phyloP scores from a whole-genome alignment of 1,140 invertebrate species.

The Lepidurus couesii region DNA sequence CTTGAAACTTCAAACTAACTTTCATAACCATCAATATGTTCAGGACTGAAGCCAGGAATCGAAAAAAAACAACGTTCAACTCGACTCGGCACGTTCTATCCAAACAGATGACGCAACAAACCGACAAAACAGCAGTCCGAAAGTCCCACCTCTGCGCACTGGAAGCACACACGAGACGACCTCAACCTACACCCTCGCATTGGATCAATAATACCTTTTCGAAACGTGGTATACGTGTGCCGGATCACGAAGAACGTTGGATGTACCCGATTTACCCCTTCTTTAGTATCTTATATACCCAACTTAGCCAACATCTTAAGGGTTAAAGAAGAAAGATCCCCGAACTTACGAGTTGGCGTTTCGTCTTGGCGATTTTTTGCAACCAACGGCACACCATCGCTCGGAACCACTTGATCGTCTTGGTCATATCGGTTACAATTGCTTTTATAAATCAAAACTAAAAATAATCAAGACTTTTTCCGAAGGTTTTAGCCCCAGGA shows the following conservation, averaged over 20 bases:
- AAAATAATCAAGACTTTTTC: no score
- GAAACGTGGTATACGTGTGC: not conserved
- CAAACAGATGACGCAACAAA: conserved; percentile 8
- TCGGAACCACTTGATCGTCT: not conserved
- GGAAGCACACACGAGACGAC: not conserved
- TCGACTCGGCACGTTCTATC: not conserved
- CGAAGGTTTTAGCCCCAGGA: no score
- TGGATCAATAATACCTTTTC: not conserved
- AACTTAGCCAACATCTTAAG: not conserved
- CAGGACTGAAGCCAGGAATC: not conserved
- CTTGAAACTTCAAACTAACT: not conserved
- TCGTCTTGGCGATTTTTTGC: conserved; percentile 10
- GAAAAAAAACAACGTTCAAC: not conserved
- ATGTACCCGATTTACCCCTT: not conserved
- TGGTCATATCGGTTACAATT: not conserved
- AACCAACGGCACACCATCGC: conserved; percentile 1
- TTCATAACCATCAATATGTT: conserved; percentile 8
- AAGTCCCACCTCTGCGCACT: conserved; percentile 17
- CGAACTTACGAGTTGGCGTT: not conserved
- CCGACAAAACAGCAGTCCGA: not conserved
- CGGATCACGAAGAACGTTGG: not conserved
- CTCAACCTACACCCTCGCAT: not conserved
- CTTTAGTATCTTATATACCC: not conserved
- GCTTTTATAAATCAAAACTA: not conserved
- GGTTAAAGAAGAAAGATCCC: not conserved